phyloP scores from a whole-genome alignment of 1,140 invertebrate genomes.

The Drosophila novamexicana region DNA sequence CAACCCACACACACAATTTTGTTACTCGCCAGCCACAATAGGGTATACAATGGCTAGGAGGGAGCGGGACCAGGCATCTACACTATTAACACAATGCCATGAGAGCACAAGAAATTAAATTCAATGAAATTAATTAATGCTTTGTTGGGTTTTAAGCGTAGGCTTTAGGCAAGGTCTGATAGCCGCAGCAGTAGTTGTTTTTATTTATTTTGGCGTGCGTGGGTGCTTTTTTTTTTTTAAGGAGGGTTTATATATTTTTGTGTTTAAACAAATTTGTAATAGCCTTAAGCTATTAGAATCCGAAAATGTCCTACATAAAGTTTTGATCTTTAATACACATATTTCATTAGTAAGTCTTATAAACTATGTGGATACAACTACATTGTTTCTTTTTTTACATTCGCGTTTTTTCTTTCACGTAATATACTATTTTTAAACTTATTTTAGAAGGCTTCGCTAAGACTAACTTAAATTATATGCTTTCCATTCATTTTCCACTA shows the following conservation, averaged over 20 bases:
- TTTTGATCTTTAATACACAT: too few species aligned
- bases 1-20: conserved; percentile 49
- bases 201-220: conserved; percentile 20
- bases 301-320: too few species aligned
- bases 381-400: too few species aligned
- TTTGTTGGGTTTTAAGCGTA: conserved; percentile 30
- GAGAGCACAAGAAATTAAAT: conserved; percentile 47
- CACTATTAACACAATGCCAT: conserved; percentile 35
- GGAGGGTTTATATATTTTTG: not conserved
- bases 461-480: too few species aligned
- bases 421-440: too few species aligned
- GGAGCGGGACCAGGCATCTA: conserved; percentile 6
- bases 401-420: too few species aligned
- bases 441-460: too few species aligned
- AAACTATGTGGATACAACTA: too few species aligned
- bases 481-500: too few species aligned
- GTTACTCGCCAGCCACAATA: conserved; percentile 50
- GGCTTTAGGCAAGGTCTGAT: conserved; percentile 23
- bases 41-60: not conserved
- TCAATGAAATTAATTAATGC: conserved; percentile 75
- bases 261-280: too few species aligned
- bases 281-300: too few species aligned
- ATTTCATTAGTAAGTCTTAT: too few species aligned
- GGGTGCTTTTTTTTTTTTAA: not conserved
- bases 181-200: conserved; percentile 12